A percentile compares a stretch with the other conserved stretches of the same genome.
These are phyloP conservation scores for Phanerotoma sp. DNA, from an alignment of 2,888 invertebrate species.

Conservation along the genomic window DNA sequence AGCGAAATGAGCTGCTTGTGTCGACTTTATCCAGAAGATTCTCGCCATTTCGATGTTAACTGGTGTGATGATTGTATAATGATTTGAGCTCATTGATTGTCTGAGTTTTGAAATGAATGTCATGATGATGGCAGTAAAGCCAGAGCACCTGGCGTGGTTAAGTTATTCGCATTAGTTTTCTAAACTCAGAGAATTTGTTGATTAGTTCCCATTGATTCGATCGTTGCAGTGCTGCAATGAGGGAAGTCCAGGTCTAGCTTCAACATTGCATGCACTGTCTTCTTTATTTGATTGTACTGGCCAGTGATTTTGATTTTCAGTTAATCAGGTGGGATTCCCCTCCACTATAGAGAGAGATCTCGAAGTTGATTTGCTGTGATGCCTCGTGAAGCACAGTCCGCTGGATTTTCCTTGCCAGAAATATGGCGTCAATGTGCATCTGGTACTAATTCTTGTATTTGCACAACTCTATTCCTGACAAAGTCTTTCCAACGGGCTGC, in stretches of 20 bases:
- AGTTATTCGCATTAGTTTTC: too few species aligned
- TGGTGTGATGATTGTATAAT: background rate
- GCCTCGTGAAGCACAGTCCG: conserved; percentile 30
- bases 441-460: too few species aligned
- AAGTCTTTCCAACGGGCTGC: conserved; percentile 18
- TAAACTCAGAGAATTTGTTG: too few species aligned
- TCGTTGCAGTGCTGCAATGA: too few species aligned
- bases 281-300: too few species aligned
- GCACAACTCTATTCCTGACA: too few species aligned
- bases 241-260: too few species aligned
- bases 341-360: conserved; percentile 1
- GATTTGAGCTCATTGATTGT: background rate
- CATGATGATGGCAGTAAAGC: background rate
- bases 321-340: background rate
- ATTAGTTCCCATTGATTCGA: too few species aligned
- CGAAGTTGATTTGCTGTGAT: conserved; percentile 18
- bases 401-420: conserved; percentile 22
- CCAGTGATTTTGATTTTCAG: background rate
- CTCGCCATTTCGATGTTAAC: background rate
- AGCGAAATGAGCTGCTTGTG: background rate
- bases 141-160: too few species aligned
- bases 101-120: background rate
- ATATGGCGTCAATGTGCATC: background rate
- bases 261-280: too few species aligned
- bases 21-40: background rate